Conservation (phyloP, 1,140 invertebrate genomes). For the Ceratina calcarata region DNA sequence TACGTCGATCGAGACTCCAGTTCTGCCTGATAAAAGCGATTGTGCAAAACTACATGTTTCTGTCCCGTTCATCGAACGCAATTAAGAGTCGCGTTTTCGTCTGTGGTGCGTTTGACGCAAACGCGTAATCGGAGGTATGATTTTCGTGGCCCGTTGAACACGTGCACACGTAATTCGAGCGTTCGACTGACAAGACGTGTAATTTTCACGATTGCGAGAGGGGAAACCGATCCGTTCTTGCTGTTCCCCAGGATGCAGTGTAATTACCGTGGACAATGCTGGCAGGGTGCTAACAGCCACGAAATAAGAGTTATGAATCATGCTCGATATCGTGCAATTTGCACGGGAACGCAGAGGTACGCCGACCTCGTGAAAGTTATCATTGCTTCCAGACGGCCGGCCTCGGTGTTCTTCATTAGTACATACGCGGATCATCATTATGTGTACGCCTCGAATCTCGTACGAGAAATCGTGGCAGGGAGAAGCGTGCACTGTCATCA, state of each 20-base stretch:
- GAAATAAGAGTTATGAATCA: slow-evolving; percentile 32
- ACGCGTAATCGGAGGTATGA: slow-evolving; percentile 10
- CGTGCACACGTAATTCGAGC: slow-evolving; percentile 53
- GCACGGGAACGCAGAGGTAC: neutral
- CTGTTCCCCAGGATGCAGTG: slow-evolving; percentile 27
- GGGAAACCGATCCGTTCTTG: slow-evolving; percentile 57
- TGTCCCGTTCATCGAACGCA: neutral
- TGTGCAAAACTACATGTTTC: too few relatives aligned
- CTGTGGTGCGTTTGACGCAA: neutral
- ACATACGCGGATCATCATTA: too few relatives aligned
- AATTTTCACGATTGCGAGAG: slow-evolving; percentile 60
- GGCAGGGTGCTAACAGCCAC: slow-evolving; percentile 29
- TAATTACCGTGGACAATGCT: slow-evolving; percentile 58
- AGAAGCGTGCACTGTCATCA: neutral
- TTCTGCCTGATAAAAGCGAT: too few relatives aligned
- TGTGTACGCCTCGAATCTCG: too few relatives aligned
- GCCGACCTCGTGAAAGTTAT: neutral
- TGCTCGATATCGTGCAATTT: slow-evolving; percentile 9
- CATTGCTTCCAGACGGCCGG: neutral
- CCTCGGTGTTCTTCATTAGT: too few relatives aligned
- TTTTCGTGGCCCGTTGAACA: slow-evolving; percentile 41
- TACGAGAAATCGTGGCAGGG: neutral
- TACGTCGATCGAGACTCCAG: too few relatives aligned
- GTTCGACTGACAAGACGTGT: slow-evolving; percentile 42
- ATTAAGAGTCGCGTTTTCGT: neutral